Percentiles rank a stretch among this genome's conserved stretches.
Evolutionary conservation across 1,140 invertebrate genomes (phyloP).

Genomic region (Drosophila saltans): DNA sequence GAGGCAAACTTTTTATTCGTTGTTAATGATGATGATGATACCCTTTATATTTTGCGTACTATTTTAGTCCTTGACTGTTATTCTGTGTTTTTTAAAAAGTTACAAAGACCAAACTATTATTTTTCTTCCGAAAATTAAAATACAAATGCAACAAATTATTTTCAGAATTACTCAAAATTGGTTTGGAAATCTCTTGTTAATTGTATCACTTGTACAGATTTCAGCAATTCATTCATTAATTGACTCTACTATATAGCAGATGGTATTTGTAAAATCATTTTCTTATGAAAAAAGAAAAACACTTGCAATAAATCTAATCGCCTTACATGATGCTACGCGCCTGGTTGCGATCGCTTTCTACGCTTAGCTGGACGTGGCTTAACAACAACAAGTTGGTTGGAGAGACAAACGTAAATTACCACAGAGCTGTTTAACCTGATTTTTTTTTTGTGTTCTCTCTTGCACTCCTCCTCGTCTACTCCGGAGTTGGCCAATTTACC

Average conservation of each 20-base stretch:
- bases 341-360: conserved; percentile 52
- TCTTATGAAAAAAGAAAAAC: neutral
- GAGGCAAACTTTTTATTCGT: neutral
- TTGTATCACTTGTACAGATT: too few relatives aligned
- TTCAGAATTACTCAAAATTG: conserved; percentile 23
- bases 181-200: conserved; percentile 6
- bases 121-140: conserved; percentile 54
- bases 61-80: conserved; percentile 74
- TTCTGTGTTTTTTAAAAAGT: conserved; percentile 49
- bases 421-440: conserved; percentile 76
- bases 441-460: conserved; percentile 48
- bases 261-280: neutral
- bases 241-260: neutral
- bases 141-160: conserved; percentile 66
- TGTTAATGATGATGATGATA: neutral
- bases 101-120: conserved; percentile 30
- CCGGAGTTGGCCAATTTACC: conserved; percentile 53
- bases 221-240: too few relatives aligned
- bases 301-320: conserved; percentile 39
- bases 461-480: neutral
- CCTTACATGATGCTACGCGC: conserved; percentile 20
- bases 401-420: conserved; percentile 62
- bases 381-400: conserved; percentile 32
- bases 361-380: conserved; percentile 53
- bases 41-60: conserved; percentile 33